Evolutionary conservation across 2,888 invertebrate species (phyloP).

Genomic region (Pseudoips prasinana): DNA sequence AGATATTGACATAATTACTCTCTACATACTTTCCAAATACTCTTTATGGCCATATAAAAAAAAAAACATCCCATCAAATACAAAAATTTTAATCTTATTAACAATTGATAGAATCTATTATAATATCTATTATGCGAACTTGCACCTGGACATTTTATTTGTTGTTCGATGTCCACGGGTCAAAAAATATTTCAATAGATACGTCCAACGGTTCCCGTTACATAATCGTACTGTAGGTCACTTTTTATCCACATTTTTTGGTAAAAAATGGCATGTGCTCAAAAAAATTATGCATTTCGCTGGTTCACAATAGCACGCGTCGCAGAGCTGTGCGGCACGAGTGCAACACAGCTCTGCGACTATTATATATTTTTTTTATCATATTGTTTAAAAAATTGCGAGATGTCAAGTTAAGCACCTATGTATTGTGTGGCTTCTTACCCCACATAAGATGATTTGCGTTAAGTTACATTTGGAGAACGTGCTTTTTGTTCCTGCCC

Average conservation of each 20-base stretch:
- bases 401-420: slow-evolving; percentile 61
- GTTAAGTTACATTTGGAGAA: slow-evolving; percentile 22
- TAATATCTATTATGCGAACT: slow-evolving; percentile 58
- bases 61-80: slow-evolving; percentile 29
- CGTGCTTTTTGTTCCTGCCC: slow-evolving; percentile 4
- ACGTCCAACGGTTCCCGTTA: slow-evolving; percentile 68
- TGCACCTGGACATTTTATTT: slow-evolving; percentile 72
- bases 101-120: slow-evolving; percentile 39
- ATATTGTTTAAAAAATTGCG: slow-evolving; percentile 45
- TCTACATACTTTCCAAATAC: too few relatives aligned
- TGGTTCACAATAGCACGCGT: slow-evolving; percentile 69
- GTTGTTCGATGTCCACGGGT: slow-evolving; percentile 68
- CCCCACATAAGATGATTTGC: slow-evolving; percentile 45
- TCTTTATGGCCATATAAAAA: too few relatives aligned
- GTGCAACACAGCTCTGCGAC: slow-evolving; percentile 49
- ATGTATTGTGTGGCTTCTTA: slow-evolving; percentile 54
- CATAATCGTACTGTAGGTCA: slow-evolving; percentile 68
- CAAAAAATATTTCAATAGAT: slow-evolving; percentile 72
- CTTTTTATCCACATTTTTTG: slow-evolving; percentile 61
- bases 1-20: too few relatives aligned
- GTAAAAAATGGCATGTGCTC: slow-evolving; percentile 75
- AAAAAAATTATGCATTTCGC: slow-evolving; percentile 77
- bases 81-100: slow-evolving; percentile 33
- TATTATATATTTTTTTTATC: too few relatives aligned
- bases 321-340: slow-evolving; percentile 55